Evolutionary conservation across 2,888 invertebrate genomes (phyloP), one percentile per base, ranked within the genome.

Genomic region (Muschampia plurimacula): DNA sequence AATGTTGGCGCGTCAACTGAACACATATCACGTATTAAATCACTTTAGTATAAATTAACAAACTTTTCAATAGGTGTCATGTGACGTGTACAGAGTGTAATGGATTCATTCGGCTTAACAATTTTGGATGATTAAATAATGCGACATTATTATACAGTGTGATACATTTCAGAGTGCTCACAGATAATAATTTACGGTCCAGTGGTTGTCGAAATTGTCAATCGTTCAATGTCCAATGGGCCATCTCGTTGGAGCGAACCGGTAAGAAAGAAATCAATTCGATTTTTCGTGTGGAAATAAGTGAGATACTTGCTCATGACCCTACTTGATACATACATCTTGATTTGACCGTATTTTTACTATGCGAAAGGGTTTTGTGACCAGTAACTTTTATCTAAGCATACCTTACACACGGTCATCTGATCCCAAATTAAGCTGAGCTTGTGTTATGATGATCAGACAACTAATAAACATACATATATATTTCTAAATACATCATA

Each of bases 281-380:
- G 83, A 90, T 91, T 91, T 91, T 87, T 91, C 91, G 87, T 83
- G 77, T 80, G 82, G 87, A 88, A 90, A 89, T 62, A 39, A 69
- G 60, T 49, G 49, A 68, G 68, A 36, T 52, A 39, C 49, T 62
- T 39, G 52, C 69, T 44, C 67, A 44, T 44, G 67, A 57, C 44
- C 22, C 0, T 52, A 49, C 55, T 39, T 67, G 22, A n/a, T 36
- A 66, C 15, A n/a, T 22, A 15, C 59, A 60, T 46, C 12, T 46
- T 64, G 10, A 44, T 64, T 64, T 2, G 22, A 6, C 10, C 2
- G 5, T 44, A 15, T 41, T 57, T 57, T 28, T 57, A 7, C 15
- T 13, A 62, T 13, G 6, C 46, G 3, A 46, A 9, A 46, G 10
- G 46, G 46, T 46, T 46, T 46, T 46, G 46, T 46, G 7, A 46